Conservation (phyloP, 2,888 invertebrate genomes). For the Oithona nana region DNA sequence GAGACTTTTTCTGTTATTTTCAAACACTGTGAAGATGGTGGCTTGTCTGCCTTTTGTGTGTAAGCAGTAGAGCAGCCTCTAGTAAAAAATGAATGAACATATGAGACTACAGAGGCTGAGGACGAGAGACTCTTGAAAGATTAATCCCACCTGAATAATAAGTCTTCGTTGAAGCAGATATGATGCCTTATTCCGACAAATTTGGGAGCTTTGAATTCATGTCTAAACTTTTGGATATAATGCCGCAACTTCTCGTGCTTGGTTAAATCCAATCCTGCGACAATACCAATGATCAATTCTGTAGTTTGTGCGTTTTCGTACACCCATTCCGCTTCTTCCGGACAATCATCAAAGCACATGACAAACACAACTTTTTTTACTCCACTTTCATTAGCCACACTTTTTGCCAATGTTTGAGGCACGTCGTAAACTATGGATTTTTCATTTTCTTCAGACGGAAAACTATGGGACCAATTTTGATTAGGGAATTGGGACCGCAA, state of each 20-base stretch:
- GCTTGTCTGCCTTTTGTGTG: too few species aligned
- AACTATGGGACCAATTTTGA: neutral
- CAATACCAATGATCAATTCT: neutral
- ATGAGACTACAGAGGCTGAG: too few species aligned
- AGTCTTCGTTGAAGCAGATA: neutral
- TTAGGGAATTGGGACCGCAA: neutral
- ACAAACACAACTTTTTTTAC: neutral
- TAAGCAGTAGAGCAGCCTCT: too few species aligned
- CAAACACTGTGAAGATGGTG: too few species aligned
- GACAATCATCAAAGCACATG: neutral
- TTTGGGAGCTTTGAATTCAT: neutral
- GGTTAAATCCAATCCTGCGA: neutral
- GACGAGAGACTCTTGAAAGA: too few species aligned
- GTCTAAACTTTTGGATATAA: neutral
- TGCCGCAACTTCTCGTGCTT: neutral
- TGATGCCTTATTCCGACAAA: neutral
- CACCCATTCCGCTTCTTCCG: neutral
- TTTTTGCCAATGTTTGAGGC: neutral
- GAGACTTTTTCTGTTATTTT: too few species aligned
- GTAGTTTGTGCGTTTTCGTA: neutral
- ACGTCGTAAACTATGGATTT: neutral
- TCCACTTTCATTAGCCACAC: neutral
- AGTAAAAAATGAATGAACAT: too few species aligned
- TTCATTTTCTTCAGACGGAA: neutral
- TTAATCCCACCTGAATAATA: neutral